Base-by-base conservation (phyloP, 1,140 invertebrate genomes). In the Panulirus ornatus region DNA sequence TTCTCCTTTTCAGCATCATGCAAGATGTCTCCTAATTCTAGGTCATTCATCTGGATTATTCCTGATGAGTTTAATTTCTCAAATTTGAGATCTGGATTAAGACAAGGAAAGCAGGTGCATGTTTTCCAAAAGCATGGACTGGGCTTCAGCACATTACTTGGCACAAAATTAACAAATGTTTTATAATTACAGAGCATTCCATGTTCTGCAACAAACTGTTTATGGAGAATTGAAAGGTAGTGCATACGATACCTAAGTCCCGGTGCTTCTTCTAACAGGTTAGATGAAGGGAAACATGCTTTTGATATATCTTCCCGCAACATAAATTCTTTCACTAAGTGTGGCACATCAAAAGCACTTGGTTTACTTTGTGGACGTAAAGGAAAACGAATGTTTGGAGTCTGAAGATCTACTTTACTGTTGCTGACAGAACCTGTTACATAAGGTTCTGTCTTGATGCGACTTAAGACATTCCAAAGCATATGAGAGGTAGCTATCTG, bases 401-500 rank as follows among this genome's bases (percentile, higher is more conserved):
- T 0, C 1, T 36, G 54, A 1, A 58, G 9, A 5, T 22, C n/a
- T 27, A 66, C 54, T 2, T 51, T 11, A 40, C 1, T 63, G 27
- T 36, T 63, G 1, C 27, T 30, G 6, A 40, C 19, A 14, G 79
- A 9, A 40, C 42, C 38, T 38, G 38, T 38, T 27, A n/a, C 9
- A 34, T 83, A 83, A 3, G 79, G 54, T 22, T 83, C 51, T 9
- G 36, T 40, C 54, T 83, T 83, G 51, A 40, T 58, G 51, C 54
- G 51, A n/a, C 79, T 83, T 22, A 83, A 63, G 11, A 83, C 79
- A 63, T 83, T 83, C 79, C 79, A 83, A 9, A 83, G 54, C 79
- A 63, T 58, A 27, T 58, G 36, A 0, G 79, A 83, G 14, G 79
- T 83, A 5, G 79, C 79, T 58, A 83, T 63, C 16, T 83, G 79